Conservation (phyloP, 2,888 invertebrate species). For the Drosophila cognata region DNA sequence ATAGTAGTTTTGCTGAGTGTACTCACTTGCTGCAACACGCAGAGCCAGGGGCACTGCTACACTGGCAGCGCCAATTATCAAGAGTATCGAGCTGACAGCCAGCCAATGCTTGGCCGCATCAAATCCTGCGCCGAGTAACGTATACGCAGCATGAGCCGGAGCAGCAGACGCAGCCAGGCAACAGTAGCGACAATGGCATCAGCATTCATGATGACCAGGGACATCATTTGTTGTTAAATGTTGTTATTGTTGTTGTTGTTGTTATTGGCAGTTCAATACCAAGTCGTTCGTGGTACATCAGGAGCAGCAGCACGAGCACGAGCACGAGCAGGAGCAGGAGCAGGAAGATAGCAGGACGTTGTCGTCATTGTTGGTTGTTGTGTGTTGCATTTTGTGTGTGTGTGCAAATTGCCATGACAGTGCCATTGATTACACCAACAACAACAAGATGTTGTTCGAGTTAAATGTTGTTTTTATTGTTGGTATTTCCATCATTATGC, state of each 20-base stretch:
- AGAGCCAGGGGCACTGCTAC: conserved; percentile 92
- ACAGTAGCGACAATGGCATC: conserved; percentile 43
- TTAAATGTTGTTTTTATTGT: conserved; percentile 25
- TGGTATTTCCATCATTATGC: conserved; percentile 38
- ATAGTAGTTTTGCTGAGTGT: conserved; percentile 16
- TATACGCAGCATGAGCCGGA: conserved; percentile 42
- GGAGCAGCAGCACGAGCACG: conserved; percentile 1
- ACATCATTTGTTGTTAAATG: conserved; percentile 42
- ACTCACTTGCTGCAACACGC: conserved; percentile 88
- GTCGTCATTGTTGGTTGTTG: conserved; percentile 51
- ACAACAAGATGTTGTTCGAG: conserved; percentile 18
- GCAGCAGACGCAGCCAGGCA: conserved; percentile 1
- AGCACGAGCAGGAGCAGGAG: neutral
- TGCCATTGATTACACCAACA: conserved; percentile 77
- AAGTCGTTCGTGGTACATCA: conserved; percentile 63
- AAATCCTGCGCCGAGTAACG: conserved; percentile 84
- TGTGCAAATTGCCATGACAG: conserved; percentile 81
- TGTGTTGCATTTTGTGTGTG: conserved; percentile 79
- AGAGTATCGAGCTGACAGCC: conserved; percentile 90
- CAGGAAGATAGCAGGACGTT: neutral
- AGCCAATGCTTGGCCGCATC: conserved; percentile 90
- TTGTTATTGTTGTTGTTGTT: conserved; percentile 60
- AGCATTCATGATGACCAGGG: conserved; percentile 71
- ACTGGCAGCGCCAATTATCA: conserved; percentile 92
- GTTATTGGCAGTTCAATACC: conserved; percentile 78